Evolutionary conservation across 2,797 vertebrate species (phyloP), one percentile per base, ranked within the genome.

Genomic region (Lagocephalus sceleratus): DNA sequence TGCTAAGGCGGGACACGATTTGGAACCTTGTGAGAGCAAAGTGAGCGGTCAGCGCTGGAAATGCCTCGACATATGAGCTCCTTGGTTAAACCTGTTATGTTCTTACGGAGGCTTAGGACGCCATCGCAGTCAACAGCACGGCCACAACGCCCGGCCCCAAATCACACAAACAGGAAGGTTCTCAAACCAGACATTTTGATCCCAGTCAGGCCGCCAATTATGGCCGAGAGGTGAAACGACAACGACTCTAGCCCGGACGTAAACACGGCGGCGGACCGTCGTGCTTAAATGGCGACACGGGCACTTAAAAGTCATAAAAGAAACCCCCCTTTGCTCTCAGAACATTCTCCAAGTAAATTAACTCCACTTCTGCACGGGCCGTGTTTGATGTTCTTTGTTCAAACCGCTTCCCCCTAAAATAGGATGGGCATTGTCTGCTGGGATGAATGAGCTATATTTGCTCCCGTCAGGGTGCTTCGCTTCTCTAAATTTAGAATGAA

Each of bases 21-120:
- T 53, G 60, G 20, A 63, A 67, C 40, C 2, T 57, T 60, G 44
- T 59, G 49, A 56, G 76, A 66, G 46, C 50, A 50, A 53, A 71
- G 58, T 70, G 43, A 73, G 47, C 54, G 57, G 65, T 65, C 57
- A 38, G 76, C 17, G 47, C 59, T 69, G 75, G 53, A 84, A 78
- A 79, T 63, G 60, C 49, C 60, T 69, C 77, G 83, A 85, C 84
- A 82, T 81, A 79, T 83, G 83, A 89, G 78, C 85, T 83, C 73
- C 79, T 85, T 68, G 68, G 79, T 68, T 90, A 89, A 92, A 89
- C 89, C 86, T 87, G 83, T 90, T 88, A 90, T 77, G 86, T 86
- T 88, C 88, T 90, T 89, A 86, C 22, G 82, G 68, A 63, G 68
- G 86, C 86, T 88, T 88, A 88, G 71, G 70, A 76, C 16, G 20